Base-by-base conservation (phyloP, 2,888 invertebrate species). In the Rhorus exstirpatorius region DNA sequence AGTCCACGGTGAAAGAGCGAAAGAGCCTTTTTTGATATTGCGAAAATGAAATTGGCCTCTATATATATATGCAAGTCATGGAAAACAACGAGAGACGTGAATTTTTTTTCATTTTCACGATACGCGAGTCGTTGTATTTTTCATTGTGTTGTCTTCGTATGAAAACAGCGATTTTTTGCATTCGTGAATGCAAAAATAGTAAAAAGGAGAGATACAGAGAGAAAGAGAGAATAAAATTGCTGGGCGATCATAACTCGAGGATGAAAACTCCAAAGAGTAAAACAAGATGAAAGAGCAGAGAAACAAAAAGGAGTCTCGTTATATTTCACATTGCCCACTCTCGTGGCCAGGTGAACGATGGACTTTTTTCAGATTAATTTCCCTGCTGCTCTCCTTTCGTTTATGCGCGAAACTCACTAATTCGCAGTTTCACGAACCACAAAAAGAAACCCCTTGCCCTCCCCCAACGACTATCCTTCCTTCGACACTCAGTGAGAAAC, bases 311-410 rank as follows among this genome's bases (percentile, higher is more conserved):
- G 21, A 53, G 55, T 70, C 78, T 71, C 78, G 70, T 78, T 78
- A 78, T 71, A 63, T 71, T 70, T 78, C 76, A 68, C 68, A 10
- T 24, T 61, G 68, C 17, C 58, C 19, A 14, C 51, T 77, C 19
- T 41, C 19, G 51, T 61, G n/a, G n/a, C 71, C 71, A 46, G 71
- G 71, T 10, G 78, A 38, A 41, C 41, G 51, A 21, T 41, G 38
- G 38, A 44, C 7, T 65, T 78, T 63, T 78, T 46, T 14, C 68
- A 65, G 55, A 78, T 78, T 78, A 78, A 78, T 78, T 78, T 71
- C 46, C 55, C 55, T 38, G 55, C 63, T 55, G 71, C 53, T 3
- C 63, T 53, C 24, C n/a, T 26, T 38, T 38, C 35, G 53, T 17
- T 53, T 41, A 12, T 19, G 10, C 41, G 51, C 60, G 70, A 46